Percentiles rank a stretch among this genome's conserved stretches.
Evolutionary conservation across 2,797 vertebrate species (phyloP).

Genomic region (Pseudocheirus occidentalis): DNA sequence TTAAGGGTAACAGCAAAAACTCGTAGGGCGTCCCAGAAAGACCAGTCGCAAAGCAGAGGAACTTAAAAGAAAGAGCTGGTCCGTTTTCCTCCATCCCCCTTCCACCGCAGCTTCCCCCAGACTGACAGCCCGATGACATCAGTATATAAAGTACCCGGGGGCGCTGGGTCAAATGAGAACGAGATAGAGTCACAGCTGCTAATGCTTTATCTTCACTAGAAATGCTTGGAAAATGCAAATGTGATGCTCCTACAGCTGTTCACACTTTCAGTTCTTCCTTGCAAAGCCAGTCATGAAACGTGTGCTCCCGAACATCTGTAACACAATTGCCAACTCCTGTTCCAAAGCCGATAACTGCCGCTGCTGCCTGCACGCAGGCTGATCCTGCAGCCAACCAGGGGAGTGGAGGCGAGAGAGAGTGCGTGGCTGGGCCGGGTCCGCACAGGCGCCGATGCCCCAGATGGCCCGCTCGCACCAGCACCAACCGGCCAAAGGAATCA

Average conservation of each 20-base stretch:
- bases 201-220: constrained; percentile 61
- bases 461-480: no score
- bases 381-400: constrained; percentile 33
- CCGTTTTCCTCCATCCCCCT: constrained; percentile 53
- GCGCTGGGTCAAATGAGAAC: constrained; percentile 47
- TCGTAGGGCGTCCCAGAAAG: background rate
- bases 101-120: constrained; percentile 16
- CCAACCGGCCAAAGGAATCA: no score
- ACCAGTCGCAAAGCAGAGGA: background rate
- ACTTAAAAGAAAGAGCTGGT: constrained; percentile 29
- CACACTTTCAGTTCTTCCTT: constrained; percentile 49
- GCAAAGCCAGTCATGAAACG: constrained; percentile 61
- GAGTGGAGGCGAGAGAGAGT: background rate
- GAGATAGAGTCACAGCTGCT: constrained; percentile 35
- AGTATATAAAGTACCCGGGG: constrained; percentile 22
- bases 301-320: constrained; percentile 46
- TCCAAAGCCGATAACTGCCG: constrained; percentile 38
- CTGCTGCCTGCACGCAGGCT: background rate
- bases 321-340: constrained; percentile 52
- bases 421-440: constrained; percentile 12
- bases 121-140: constrained; percentile 47
- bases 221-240: constrained; percentile 70
- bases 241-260: constrained; percentile 65
- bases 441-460: background rate
- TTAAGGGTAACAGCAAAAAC: background rate